Base-by-base conservation (phyloP, 1,140 invertebrate species). In the Monomorium pharaonis region DNA sequence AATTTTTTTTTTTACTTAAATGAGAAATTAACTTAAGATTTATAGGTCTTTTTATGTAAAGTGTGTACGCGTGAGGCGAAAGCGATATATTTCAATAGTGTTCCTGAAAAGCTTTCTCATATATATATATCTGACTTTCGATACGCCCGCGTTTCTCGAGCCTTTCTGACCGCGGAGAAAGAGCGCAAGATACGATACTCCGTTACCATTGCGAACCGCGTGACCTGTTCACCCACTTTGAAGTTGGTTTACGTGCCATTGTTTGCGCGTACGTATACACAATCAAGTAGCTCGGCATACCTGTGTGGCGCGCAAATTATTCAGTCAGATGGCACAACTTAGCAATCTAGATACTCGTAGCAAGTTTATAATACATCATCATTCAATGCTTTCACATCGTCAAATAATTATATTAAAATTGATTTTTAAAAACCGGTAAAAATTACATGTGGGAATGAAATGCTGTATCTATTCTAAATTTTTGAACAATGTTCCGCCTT, bases 201-300 rank as follows among this genome's bases (percentile, higher is more conserved):
- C 47, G 87, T 47, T 86, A 89, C 86, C 65, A 88, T 78, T 63
- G 81, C 88, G 85, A 84, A 77, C 72, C 67, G 37, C 69, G 56
- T 90, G 92, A 92, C 92, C 92, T 87, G 92, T 91, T 93, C 92
- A 92, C 91, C 91, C 84, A 93, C 89, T 92, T 92, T 75, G 85
- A 58, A 86, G 78, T 80, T 74, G 49, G 30, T 67, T 80, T 87
- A 84, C 78, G 89, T 86, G 62, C 78, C 80, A 90, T 92, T 90
- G 86, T 91, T 84, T 49, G 58, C n/a, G n/a, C 69, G 63, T 58
- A 16, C 63, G 18, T 62, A 27, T 49, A 30, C 49, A 86, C 67
- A 75, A 74, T 88, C 75, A 21, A 72, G 58, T 67, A 54, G 47
- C 51, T 60, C 65, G 81, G 83, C 42, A 85, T 86, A 69, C 67